phyloP scores from a whole-genome alignment of 2,888 invertebrate genomes.

The Ennomos fuscantarius region DNA sequence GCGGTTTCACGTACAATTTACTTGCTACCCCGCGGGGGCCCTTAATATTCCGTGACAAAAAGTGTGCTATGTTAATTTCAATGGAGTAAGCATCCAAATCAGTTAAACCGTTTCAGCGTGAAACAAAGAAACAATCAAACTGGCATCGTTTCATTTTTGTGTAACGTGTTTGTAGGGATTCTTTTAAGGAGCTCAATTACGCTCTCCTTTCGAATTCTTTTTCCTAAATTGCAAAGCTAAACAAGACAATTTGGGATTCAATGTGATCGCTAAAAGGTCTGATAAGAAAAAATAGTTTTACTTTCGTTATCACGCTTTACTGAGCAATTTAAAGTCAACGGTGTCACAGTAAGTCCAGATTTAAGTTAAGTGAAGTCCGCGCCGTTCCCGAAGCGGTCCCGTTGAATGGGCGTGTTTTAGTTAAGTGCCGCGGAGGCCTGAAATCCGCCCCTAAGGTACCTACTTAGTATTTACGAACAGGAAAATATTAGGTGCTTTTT shows the following conservation, averaged over 20 bases:
- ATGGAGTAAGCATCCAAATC: no score
- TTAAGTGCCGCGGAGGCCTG: slow-evolving; percentile 53
- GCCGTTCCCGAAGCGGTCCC: slow-evolving; percentile 53
- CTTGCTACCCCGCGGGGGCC: no score
- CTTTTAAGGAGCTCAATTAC: no score
- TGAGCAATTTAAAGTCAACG: slow-evolving; percentile 22
- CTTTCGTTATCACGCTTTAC: slow-evolving; percentile 9
- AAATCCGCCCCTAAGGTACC: slow-evolving; percentile 37
- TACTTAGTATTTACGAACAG: slow-evolving; percentile 38
- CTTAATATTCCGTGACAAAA: no score
- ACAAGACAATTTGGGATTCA: slow-evolving; percentile 4
- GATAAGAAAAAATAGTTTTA: slow-evolving; percentile 6
- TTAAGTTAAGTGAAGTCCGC: slow-evolving; percentile 50
- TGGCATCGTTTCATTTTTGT: no score
- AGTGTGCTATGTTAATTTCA: no score
- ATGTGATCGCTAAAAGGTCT: slow-evolving; percentile 5
- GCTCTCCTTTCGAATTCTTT: no score
- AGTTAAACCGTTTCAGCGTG: no score
- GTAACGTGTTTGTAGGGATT: no score
- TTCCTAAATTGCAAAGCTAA: neutral
- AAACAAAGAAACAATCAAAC: no score
- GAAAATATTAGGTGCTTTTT: slow-evolving; percentile 34
- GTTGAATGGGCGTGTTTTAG: slow-evolving; percentile 54
- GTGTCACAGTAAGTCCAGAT: slow-evolving; percentile 48
- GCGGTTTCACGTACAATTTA: no score